Percentiles rank a stretch among this genome's conserved stretches.
Evolutionary conservation across 2,888 invertebrate species (phyloP).

Genomic region (Latrodectus elegans): DNA sequence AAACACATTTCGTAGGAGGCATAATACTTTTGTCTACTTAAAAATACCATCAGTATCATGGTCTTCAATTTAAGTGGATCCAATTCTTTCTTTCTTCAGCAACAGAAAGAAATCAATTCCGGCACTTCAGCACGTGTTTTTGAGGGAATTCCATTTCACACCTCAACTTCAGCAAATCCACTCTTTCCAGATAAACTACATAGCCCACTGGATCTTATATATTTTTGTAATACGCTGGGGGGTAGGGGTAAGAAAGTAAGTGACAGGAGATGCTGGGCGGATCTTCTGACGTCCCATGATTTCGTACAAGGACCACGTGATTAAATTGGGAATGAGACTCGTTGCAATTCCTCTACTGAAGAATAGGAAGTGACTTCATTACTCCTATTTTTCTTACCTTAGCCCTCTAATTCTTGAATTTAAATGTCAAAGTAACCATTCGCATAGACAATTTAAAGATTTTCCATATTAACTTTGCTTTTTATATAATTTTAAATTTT

Average conservation of each 20-base stretch:
- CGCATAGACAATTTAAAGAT: too few species aligned
- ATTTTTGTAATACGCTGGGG: background rate
- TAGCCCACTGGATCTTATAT: background rate
- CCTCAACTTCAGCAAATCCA: background rate
- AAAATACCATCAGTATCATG: background rate
- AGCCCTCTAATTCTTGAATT: too few species aligned
- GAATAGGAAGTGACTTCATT: too few species aligned
- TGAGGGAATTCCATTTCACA: background rate
- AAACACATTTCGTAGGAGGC: too few species aligned
- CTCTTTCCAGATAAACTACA: background rate
- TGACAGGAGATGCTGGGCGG: background rate
- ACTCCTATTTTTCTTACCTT: too few species aligned
- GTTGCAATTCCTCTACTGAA: background rate
- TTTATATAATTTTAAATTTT: too few species aligned
- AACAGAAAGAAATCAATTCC: background rate
- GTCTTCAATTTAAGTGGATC: background rate
- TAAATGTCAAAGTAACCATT: too few species aligned
- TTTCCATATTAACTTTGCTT: too few species aligned
- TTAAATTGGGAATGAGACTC: conserved; percentile 6
- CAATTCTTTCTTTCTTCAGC: background rate
- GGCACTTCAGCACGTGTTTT: background rate
- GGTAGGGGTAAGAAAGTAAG: background rate
- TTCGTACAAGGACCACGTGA: conserved; percentile 18
- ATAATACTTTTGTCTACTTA: background rate
- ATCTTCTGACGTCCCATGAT: background rate